Evolutionary conservation across 1,140 invertebrate species (phyloP), one percentile per base, ranked within the genome.

Genomic region (Philopotamus ludificatus): DNA sequence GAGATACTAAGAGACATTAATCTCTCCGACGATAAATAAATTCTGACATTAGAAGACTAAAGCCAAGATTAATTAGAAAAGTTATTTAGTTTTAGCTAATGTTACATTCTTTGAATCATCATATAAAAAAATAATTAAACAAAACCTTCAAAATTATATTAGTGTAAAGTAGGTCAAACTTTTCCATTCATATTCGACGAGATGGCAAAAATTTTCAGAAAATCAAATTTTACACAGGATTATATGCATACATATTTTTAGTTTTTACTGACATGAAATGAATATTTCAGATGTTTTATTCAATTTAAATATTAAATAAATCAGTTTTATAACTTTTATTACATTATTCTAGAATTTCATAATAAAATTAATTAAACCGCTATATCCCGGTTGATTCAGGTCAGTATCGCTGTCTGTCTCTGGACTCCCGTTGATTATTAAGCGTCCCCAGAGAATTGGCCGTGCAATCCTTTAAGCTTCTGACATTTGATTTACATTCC

Each of bases 401-500:
- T 12, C 4, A 34, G 12, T 7, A 34, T 34, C 28, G 28, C 4
- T 34, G 28, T 34, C 28, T 34, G 12, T 34, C 4, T 7, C 4
- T 34, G 12, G 28, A 34, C 28, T 4, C 4, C 12, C 28, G 28
- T 34, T 34, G 12, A 34, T 34, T 34, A 34, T 7, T 34, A 34
- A 7, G 12, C n/a, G 28, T 34, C 12, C 4, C 12, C 28, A 34
- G 28, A 34, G 4, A 12, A 12, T 34, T 34, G 28, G 4, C 28
- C 12, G 4, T 12, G 12, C 28, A 34, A 60, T 47, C 42, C 22
- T 60, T 60, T 42, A 60, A 42, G 16, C 12, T 23, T 26, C 42
- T 47, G 57, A 60, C 57, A 18, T 60, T 60, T 47, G 57, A 60
- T 60, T 60, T 60, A 60, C 57, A 60, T 60, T 60, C 57, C 42